Base-by-base conservation (phyloP, 2,113 vertebrate genomes). In the Leptocoma aspasia region DNA sequence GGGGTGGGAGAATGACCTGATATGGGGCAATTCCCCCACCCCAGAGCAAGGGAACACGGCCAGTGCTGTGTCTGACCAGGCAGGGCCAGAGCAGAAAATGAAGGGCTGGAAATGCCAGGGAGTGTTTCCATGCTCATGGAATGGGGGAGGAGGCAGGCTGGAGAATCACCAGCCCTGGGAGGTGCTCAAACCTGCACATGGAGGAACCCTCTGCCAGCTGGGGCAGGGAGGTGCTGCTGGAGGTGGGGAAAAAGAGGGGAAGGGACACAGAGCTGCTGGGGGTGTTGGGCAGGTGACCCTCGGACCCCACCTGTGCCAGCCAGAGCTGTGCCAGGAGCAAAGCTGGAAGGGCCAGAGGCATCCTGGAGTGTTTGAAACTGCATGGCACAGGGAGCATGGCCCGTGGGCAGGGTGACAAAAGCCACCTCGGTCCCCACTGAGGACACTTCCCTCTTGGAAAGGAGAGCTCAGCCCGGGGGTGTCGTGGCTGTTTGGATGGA, bases 1-100 rank as follows among this genome's bases (percentile, higher is more conserved):
- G 49, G 35, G 49, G 9, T 35, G 61, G 54, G 42, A 39, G 33
- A 27, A 21, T 57, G 59, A 9, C 57, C 68, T 23, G 72, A 35
- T 11, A 8, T 11, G 21, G 31, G 26, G 37, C 44, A 59, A 14
- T 26, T 39, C 54, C 30, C 27, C 6, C 13, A 9, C 8, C 24
- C 11, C 1, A 2, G 69, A 35, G 35, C 37, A 7, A 10, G 15
- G 33, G 61, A 19, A 10, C 33, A 56, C 0, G 0, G 37, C 61
- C 11, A 1, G 23, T 7, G 26, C 42, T 2, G 7, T 13, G 13
- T 41, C 28, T 3, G 4, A 26, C 4, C 4, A 1, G 28, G 37
- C 23, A 24, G 76, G 45, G 63, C 3, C 31, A 15, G 1, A 13
- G 60, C 56, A 66, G 82, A 8, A 6, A 7, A 11, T 4, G 7